These are phyloP conservation scores for Mamestra brassicae DNA, from an alignment of 2,888 invertebrate species.

Conservation along the genomic window DNA sequence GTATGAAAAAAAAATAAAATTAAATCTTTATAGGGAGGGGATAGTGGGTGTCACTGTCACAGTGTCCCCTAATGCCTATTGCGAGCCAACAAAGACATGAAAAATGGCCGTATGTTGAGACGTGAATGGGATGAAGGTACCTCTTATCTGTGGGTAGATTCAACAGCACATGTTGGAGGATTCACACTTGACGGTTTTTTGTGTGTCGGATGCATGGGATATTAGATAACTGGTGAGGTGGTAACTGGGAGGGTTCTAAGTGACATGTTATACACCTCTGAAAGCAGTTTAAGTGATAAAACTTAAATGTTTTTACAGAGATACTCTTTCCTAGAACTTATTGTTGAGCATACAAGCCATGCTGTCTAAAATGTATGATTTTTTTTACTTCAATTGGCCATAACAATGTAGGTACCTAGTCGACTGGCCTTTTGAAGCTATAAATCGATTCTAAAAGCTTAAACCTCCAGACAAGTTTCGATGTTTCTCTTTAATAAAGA, in stretches of 20 bases:
- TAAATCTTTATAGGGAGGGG: constrained; percentile 75
- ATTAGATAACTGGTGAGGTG: constrained; percentile 57
- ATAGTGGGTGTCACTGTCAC: constrained; percentile 76
- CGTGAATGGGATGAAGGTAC: constrained; percentile 87
- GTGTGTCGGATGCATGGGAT: constrained; percentile 60
- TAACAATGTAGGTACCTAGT: background rate
- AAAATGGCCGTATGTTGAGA: constrained; percentile 85
- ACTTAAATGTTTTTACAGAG: background rate
- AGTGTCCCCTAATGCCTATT: constrained; percentile 84
- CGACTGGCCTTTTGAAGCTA: background rate
- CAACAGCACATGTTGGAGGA: constrained; percentile 76
- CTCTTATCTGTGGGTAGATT: constrained; percentile 85
- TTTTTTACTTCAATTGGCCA: background rate
- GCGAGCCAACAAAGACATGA: constrained; percentile 87
- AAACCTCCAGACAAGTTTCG: constrained; percentile 3
- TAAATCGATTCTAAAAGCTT: constrained; percentile 7
- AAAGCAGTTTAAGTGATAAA: constrained; percentile 4
- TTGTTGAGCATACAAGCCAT: background rate
- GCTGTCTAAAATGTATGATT: too few relatives aligned
- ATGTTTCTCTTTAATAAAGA: constrained; percentile 17
- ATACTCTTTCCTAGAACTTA: background rate
- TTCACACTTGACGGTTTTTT: constrained; percentile 75
- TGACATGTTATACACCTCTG: constrained; percentile 15
- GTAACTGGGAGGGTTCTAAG: constrained; percentile 45
- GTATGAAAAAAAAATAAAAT: constrained; percentile 72